These are phyloP conservation scores for Herpetotheres cachinnans DNA, from an alignment of 2,113 vertebrate genomes.

Conservation along the genomic window DNA sequence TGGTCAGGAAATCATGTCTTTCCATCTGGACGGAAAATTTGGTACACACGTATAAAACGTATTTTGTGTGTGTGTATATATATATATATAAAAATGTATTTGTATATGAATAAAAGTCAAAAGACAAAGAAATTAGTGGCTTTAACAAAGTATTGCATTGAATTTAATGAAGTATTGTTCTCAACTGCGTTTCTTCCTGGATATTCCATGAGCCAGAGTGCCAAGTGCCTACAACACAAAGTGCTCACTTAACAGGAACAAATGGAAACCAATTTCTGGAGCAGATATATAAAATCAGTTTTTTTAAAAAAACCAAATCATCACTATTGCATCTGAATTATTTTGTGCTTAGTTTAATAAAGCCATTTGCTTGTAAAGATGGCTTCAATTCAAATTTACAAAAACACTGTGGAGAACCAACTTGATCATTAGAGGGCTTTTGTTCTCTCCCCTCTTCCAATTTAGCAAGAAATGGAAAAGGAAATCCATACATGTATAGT, in stretches of 20 bases:
- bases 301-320: background rate
- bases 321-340: background rate
- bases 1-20: background rate
- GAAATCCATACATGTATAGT: background rate
- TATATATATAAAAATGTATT: too few relatives aligned
- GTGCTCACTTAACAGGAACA: background rate
- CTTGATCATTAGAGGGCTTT: background rate
- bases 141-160: background rate
- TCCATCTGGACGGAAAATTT: background rate
- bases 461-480: background rate
- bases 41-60: background rate
- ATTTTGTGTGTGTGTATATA: too few relatives aligned
- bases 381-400: background rate
- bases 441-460: background rate
- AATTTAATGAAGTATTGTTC: background rate
- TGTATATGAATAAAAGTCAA: background rate
- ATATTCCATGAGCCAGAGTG: background rate
- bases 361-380: background rate
- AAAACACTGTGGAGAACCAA: background rate
- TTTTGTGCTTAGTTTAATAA: background rate
- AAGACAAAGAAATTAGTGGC: background rate
- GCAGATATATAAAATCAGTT: background rate
- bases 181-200: background rate
- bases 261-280: background rate
- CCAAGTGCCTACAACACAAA: background rate